Base-by-base conservation (phyloP, 64 coral and sea anemone species). In the Acropora yongei region DNA sequence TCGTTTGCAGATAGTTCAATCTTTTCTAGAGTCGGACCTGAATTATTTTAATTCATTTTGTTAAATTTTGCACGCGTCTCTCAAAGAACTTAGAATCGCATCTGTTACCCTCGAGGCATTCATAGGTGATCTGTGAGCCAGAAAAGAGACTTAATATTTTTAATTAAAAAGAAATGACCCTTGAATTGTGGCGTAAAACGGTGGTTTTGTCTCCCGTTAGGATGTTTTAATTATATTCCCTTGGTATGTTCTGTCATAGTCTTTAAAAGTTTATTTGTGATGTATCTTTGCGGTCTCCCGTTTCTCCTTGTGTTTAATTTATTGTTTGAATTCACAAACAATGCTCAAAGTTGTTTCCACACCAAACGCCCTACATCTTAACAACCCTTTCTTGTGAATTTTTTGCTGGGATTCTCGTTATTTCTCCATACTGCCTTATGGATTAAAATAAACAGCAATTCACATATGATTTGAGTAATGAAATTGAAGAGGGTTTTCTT, bases 121-220 rank as follows among this genome's bases (percentile, higher is more conserved):
- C 3, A 40, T 85, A 13, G 16, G 44, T 49, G 43, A 20, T 85
- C 47, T 85, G 16, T 1, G 9, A 16, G 6, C 1, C 19, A 85
- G 65, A 48, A 63, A 85, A 48, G 68, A 9, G 5, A 45, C 42
- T 68, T 46, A 68, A 40, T 5, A 84, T 68, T 46, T 85, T 85
- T 85, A 69, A 85, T 85, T 85, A 85, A 85, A 45, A 72, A 12
- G 44, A 2, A 85, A 47, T 11, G 43, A 72, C 16, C 82, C 16
- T 3, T 85, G 11, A 85, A 85, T 45, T 71, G 43, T 85, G 0
- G 8, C 8, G 16, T 5, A 8, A 71, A 71, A 49, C 68, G 41
- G 19, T 43, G 44, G 14, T 71, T 85, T 85, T 17, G 44, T 65
- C 63, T 4, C 82, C 42, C 39, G 82, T 10, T 44, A 65, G 0